Percentiles rank a stretch among this genome's conserved stretches.
These are phyloP conservation scores for Tylochromis polylepis DNA, from an alignment of 2,113 vertebrate species.

Conservation along the genomic window DNA sequence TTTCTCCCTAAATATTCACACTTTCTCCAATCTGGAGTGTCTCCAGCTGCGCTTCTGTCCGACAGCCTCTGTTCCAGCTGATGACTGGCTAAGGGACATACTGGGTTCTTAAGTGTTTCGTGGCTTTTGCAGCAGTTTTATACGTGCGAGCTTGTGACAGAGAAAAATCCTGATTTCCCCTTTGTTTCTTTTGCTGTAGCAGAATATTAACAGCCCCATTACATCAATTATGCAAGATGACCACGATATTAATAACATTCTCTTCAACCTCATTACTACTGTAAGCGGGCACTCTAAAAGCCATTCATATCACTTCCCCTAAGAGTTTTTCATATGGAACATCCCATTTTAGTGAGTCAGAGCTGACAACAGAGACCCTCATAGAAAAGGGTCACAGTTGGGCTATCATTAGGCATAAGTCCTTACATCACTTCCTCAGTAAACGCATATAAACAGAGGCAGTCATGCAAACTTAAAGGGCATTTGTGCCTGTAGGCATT, in stretches of 20 bases:
- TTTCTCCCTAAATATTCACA: neutral
- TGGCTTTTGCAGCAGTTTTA: neutral
- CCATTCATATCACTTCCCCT: constrained; percentile 47
- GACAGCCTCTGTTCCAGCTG: constrained; percentile 11
- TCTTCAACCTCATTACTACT: constrained; percentile 58
- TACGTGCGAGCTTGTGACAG: neutral
- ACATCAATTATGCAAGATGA: constrained; percentile 46
- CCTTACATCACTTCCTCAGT: constrained; percentile 23
- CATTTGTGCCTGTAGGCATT: neutral
- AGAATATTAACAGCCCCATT: constrained; percentile 8
- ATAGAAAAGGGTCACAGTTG: neutral
- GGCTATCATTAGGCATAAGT: constrained; percentile 4
- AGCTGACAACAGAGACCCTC: neutral
- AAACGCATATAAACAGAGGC: neutral
- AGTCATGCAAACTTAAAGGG: constrained; percentile 16
- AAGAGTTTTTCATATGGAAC: constrained; percentile 22
- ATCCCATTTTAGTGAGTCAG: neutral
- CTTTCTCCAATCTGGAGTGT: neutral
- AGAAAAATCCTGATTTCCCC: neutral
- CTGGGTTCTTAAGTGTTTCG: neutral
- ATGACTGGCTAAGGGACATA: neutral
- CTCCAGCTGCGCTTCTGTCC: constrained; percentile 5
- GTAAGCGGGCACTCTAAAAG: constrained; percentile 62
- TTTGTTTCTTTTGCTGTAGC: neutral
- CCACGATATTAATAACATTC: constrained; percentile 44